Percentiles rank a stretch among this genome's conserved stretches.
Conservation (phyloP, 2,113 vertebrate species). For the Natator depressus region DNA sequence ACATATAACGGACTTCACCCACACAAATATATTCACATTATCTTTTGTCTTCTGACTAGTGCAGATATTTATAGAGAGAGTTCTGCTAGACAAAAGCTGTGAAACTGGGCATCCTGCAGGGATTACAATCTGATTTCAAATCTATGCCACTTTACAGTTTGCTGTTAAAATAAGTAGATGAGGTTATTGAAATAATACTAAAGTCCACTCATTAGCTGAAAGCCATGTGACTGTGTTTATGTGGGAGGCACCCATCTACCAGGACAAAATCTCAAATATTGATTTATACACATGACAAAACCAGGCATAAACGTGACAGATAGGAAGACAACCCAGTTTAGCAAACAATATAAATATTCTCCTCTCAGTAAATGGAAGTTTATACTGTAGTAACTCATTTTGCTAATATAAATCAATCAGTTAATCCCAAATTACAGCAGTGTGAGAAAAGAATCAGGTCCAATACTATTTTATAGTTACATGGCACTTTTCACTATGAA, state of each 20-base stretch:
- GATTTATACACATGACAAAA: not conserved
- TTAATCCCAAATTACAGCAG: not conserved
- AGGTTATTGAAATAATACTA: not conserved
- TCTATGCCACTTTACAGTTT: not conserved
- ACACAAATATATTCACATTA: slow-evolving; percentile 37
- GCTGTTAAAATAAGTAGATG: not conserved
- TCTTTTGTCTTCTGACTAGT: not conserved
- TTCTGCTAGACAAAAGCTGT: not conserved
- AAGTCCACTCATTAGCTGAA: not conserved
- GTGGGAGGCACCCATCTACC: not conserved
- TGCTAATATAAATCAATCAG: not conserved
- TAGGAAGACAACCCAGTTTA: not conserved
- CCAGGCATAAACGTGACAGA: not conserved
- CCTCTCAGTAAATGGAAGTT: not conserved
- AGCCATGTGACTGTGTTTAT: not conserved
- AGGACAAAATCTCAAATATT: not conserved
- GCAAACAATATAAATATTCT: not conserved
- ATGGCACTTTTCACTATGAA: not conserved
- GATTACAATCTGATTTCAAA: not conserved
- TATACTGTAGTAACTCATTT: not conserved
- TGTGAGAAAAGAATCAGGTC: not conserved
- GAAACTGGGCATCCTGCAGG: not conserved
- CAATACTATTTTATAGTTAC: not conserved
- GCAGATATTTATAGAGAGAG: slow-evolving; percentile 36
- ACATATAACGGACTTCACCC: slow-evolving; percentile 32